phyloP scores from a whole-genome alignment of 2,113 vertebrate genomes.

The Nanger granti region DNA sequence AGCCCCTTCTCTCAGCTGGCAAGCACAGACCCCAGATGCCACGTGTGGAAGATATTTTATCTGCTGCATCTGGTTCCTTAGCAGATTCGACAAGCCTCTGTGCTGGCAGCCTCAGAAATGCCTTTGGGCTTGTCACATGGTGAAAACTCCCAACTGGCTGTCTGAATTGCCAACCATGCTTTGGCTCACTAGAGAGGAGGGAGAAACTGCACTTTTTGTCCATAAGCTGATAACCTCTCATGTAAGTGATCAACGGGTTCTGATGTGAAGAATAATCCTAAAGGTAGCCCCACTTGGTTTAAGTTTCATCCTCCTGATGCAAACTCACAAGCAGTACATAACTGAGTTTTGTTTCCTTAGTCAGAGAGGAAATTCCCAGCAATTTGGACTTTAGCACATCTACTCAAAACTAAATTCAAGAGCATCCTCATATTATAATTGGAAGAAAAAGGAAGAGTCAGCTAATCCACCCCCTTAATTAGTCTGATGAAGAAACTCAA shows the following conservation, averaged over 20 bases:
- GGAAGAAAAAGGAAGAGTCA: slow-evolving; percentile 31
- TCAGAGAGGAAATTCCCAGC: slow-evolving; percentile 17
- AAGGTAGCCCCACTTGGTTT: not conserved
- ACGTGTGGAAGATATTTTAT: slow-evolving; percentile 56
- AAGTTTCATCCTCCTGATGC: not conserved
- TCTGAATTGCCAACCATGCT: slow-evolving; percentile 16
- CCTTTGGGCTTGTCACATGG: slow-evolving; percentile 62
- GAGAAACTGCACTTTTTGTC: not conserved
- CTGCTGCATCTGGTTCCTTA: slow-evolving; percentile 70
- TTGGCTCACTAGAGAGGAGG: slow-evolving; percentile 24
- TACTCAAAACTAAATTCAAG: slow-evolving; percentile 38
- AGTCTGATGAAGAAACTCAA: slow-evolving; percentile 15
- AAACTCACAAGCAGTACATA: not conserved
- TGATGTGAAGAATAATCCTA: not conserved
- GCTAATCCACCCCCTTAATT: slow-evolving; percentile 30
- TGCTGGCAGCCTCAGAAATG: slow-evolving; percentile 63
- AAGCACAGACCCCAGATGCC: slow-evolving; percentile 67
- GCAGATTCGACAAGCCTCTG: slow-evolving; percentile 57
- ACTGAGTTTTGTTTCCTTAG: not conserved
- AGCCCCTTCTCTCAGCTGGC: slow-evolving; percentile 60
- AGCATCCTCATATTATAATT: slow-evolving; percentile 27
- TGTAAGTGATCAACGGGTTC: not conserved
- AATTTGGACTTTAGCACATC: not conserved
- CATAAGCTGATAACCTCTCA: not conserved
- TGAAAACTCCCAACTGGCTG: slow-evolving; percentile 54